Percentiles rank a stretch among this genome's conserved stretches.
Evolutionary conservation across 2,797 vertebrate genomes (phyloP).

Genomic region (Hemibagrus guttatus): DNA sequence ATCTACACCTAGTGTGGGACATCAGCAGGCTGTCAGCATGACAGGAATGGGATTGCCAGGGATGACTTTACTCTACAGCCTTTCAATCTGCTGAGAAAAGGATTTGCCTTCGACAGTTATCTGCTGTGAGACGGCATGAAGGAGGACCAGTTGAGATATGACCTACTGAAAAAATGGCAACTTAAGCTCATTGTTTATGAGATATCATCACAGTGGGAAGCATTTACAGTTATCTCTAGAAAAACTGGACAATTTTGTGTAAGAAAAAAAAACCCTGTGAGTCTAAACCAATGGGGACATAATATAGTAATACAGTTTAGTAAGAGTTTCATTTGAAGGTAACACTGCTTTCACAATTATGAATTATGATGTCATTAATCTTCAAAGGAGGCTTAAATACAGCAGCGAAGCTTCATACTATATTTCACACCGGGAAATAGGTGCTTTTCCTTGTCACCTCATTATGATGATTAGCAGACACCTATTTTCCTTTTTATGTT

Average conservation of each 20-base stretch:
- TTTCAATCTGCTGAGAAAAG: background rate
- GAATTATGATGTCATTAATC: background rate
- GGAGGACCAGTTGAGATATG: background rate
- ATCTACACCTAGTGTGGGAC: background rate
- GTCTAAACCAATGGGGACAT: background rate
- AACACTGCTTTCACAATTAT: background rate
- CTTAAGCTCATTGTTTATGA: background rate
- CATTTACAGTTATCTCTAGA: background rate
- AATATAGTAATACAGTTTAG: background rate
- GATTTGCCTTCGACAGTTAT: background rate
- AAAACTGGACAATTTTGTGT: background rate
- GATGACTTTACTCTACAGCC: constrained; percentile 13
- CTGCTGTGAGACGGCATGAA: background rate
- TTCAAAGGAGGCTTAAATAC: background rate
- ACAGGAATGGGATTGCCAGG: background rate
- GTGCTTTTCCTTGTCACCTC: background rate
- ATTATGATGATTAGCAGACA: background rate
- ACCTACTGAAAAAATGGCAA: background rate
- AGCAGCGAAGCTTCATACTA: background rate
- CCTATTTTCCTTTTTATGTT: background rate
- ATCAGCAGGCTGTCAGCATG: constrained; percentile 6
- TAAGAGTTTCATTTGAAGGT: background rate
- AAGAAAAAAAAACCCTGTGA: background rate
- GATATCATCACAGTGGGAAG: background rate
- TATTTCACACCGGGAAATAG: background rate